Evolutionary conservation across 2,888 invertebrate species (phyloP).

Genomic region (Ormyrus nitidulus): DNA sequence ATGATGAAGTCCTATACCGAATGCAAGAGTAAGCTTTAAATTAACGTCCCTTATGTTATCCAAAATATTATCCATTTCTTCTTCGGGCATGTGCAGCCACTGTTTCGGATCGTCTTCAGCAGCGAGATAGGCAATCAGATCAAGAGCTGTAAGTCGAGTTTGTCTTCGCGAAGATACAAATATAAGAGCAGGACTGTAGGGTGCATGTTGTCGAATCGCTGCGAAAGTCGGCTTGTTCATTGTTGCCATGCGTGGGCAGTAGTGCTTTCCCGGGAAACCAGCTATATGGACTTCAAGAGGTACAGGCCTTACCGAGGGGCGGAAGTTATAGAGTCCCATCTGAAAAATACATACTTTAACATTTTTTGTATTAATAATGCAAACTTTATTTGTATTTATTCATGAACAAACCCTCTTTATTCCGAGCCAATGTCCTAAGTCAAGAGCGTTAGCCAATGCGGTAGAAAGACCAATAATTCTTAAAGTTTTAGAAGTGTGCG

Average conservation of each 20-base stretch:
- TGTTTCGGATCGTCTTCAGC: conserved; percentile 95
- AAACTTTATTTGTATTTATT: background rate
- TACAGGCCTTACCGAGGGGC: conserved; percentile 98
- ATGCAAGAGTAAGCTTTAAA: conserved; percentile 93
- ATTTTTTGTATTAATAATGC: background rate
- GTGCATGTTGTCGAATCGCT: conserved; percentile 95
- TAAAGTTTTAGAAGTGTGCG: conserved; percentile 88
- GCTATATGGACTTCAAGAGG: conserved; percentile 95
- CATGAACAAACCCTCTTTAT: conserved; percentile 78
- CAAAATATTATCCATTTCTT: conserved; percentile 87
- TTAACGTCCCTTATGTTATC: conserved; percentile 88
- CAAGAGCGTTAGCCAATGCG: conserved; percentile 97
- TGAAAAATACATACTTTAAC: conserved; percentile 24
- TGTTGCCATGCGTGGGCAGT: conserved; percentile 99
- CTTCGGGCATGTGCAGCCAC: conserved; percentile 92
- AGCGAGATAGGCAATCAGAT: conserved; percentile 93
- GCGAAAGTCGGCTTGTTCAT: conserved; percentile 99
- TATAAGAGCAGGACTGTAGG: conserved; percentile 92
- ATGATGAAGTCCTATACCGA: conserved; percentile 99
- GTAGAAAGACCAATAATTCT: conserved; percentile 97
- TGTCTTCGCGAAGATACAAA: conserved; percentile 98
- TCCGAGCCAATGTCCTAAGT: conserved; percentile 96
- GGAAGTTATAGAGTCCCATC: conserved; percentile 97
- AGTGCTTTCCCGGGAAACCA: conserved; percentile 98
- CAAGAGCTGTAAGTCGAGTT: conserved; percentile 96